Conservation (phyloP, 2,113 vertebrate genomes). For the Tylochromis polylepis region DNA sequence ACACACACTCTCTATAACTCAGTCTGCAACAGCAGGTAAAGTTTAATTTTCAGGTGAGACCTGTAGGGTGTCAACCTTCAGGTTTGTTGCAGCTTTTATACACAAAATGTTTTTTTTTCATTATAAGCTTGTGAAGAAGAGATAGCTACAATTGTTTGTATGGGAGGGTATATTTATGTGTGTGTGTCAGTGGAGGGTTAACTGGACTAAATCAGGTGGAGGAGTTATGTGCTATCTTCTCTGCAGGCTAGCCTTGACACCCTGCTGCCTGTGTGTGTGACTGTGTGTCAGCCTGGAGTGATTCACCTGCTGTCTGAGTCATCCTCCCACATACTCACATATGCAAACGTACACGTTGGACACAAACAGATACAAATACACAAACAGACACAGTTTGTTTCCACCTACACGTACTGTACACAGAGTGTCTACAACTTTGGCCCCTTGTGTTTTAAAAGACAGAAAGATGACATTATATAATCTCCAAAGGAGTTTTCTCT, state of each 20-base stretch:
- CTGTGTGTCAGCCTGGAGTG: constrained; percentile 27
- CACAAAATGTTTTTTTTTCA: background rate
- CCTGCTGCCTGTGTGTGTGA: background rate
- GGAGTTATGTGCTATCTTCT: constrained; percentile 12
- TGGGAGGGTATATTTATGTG: background rate
- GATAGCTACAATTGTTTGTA: background rate
- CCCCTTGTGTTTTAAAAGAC: background rate
- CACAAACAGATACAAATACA: background rate
- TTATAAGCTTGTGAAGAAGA: background rate
- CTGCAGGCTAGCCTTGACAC: constrained; percentile 16
- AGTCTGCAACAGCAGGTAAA: background rate
- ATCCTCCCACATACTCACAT: constrained; percentile 4
- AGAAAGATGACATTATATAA: constrained; percentile 1
- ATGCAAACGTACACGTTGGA: background rate
- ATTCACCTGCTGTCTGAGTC: constrained; percentile 56
- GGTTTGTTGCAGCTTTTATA: background rate
- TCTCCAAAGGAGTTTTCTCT: background rate
- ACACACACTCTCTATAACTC: background rate
- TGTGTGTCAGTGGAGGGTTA: constrained; percentile 7
- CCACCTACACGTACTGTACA: background rate
- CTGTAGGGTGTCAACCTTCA: background rate
- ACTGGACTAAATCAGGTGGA: constrained; percentile 37
- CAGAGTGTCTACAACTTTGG: background rate
- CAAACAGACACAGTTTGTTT: background rate
- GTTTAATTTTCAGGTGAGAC: background rate